Evolutionary conservation across 2,113 vertebrate species (phyloP), one percentile per base, ranked within the genome.

Genomic region (Chionodraco myersi): DNA sequence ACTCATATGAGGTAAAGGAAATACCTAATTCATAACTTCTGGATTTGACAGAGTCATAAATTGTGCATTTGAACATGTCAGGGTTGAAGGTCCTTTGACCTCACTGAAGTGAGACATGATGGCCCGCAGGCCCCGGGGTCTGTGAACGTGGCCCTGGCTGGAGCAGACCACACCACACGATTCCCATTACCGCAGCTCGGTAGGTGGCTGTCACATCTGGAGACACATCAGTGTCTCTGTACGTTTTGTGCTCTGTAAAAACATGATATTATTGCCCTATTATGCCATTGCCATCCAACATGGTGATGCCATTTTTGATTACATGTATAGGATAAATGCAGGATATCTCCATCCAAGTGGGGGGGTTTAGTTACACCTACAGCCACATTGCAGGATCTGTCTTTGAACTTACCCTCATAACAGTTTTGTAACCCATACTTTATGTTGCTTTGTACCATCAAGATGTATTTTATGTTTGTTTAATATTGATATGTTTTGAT

Each of bases 41-140:
- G 49, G 10, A 72, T 80, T 75, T 82, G 82, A 84, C 86, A 90
- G 80, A 47, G 78, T 84, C 82, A 87, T 90, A 87, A 91, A 90
- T 91, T 85, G 70, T 86, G 88, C 68, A 78, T 89, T 80, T 86
- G 68, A 77, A 81, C 41, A 88, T 83, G 88, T 92, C 82, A 88
- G 71, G 79, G 85, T 84, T 88, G 71, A 86, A 87, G 82, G 82
- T 41, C 57, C 63, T 79, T 77, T 91, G 92, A 94, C 91, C 89
- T 85, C 49, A 70, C 53, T 13, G 85, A 93, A 72, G 92, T 94
- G 93, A 91, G 88, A 91, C 67, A 10, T 92, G 92, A 94, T 78
- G 87, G 80, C 75, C 86, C 21, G 4, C 93, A 94, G 92, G 66
- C 87, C 83, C 51, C 57, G 8, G 30, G 63, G 63, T 83, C 86